Evolutionary conservation across 2,797 vertebrate genomes (phyloP), one percentile per base, ranked within the genome.

Genomic region (Melanogrammus aeglefinus): DNA sequence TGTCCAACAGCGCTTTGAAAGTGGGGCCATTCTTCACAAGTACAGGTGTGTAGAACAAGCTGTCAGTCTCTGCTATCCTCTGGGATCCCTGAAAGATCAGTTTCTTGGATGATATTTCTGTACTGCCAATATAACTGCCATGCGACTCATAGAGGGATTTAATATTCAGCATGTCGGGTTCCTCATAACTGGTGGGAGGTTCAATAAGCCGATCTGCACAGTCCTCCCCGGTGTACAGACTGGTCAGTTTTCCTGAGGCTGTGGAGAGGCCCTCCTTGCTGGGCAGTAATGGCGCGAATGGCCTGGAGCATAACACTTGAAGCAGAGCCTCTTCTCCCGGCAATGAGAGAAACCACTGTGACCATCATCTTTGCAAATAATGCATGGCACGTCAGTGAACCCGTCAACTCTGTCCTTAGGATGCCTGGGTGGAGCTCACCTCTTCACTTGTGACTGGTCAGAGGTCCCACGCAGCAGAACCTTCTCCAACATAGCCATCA

Each of bases 311-410:
- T 83, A 78, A 77, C 86, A 88, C 12, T 36, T 38, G 57, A 89
- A 86, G 14, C 82, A 87, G 12, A 84, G 57, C 3, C 72, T 76
- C 1, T 86, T 75, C 31, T 88, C 76, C 3, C 14, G 29, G 0
- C 85, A 86, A 31, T 84, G 85, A 0, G 82, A 71, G 16, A 85
- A 3, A 14, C 80, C 76, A 36, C 79, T 72, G 66, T 86, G 85
- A 9, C 79, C 33, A 21, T 12, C 31, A 14, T 86, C 76, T 0
- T 66, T 33, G 14, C 80, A 85, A 14, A 86, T 6, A 0, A 18
- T 35, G 75, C 81, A 86, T 1, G 85, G 82, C 6, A 2, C 31
- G 18, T 27, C 71, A 39, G 39, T 80, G 0, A 87, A 69, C 0
- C 80, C 78, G 0, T 85, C 75, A 76, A 82, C 74, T 44, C 41